Percentiles rank a stretch among this genome's conserved stretches.
phyloP scores from a whole-genome alignment of 2,797 vertebrate species.

The Anomalospiza imberbis region DNA sequence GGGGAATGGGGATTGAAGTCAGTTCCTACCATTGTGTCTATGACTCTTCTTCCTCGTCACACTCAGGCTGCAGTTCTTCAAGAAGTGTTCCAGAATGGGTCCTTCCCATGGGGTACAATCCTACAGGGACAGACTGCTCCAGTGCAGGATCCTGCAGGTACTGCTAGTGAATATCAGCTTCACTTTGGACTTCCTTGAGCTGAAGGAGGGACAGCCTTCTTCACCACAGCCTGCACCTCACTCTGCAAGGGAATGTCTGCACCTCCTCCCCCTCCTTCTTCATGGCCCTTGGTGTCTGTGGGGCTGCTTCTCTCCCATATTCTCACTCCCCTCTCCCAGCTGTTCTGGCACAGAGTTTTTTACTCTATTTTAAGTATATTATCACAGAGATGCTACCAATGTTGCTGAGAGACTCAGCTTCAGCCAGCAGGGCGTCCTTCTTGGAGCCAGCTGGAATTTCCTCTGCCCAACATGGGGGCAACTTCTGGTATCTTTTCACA shows the following conservation, averaged over 20 bases:
- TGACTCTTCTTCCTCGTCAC: not conserved
- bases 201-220: not conserved
- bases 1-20: not conserved
- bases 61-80: not conserved
- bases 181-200: no score
- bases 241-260: not conserved
- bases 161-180: not conserved
- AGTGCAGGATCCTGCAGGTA: not conserved
- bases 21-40: not conserved
- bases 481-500: not conserved
- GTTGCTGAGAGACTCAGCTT: not conserved
- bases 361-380: not conserved
- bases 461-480: not conserved
- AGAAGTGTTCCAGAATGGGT: not conserved
- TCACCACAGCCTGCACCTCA: fast-evolving
- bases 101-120: not conserved
- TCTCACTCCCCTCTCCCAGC: not conserved
- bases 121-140: not conserved
- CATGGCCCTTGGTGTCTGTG: fast-evolving
- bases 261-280: not conserved
- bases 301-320: not conserved
- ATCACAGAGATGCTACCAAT: not conserved
- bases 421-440: fast-evolving
- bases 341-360: not conserved
- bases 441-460: not conserved